Conservation (phyloP, 1,140 invertebrate genomes). For the Caenorhabditis tropicalis region DNA sequence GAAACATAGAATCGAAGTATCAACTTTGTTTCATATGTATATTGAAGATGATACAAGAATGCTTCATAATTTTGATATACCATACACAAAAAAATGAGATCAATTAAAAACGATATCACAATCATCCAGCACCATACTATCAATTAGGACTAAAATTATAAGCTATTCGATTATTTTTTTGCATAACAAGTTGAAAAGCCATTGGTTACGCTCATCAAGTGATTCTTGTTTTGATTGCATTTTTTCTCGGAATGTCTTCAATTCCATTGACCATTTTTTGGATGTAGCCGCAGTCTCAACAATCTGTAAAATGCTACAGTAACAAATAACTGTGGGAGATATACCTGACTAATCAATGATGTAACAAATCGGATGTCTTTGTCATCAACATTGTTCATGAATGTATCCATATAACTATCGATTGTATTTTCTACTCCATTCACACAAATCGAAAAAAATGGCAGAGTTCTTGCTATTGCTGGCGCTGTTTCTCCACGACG, state of each 20-base stretch:
- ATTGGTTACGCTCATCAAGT: neutral
- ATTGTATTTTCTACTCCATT: slow-evolving; percentile 21
- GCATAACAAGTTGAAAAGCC: neutral
- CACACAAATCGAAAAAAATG: slow-evolving; percentile 11
- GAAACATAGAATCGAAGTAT: too few relatives aligned
- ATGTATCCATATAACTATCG: neutral
- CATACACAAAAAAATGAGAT: slow-evolving; percentile 28
- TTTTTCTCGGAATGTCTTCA: neutral
- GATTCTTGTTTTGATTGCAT: neutral
- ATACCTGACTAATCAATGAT: neutral
- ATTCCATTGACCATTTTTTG: neutral
- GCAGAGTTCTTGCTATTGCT: neutral
- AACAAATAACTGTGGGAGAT: neutral
- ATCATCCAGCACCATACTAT: neutral
- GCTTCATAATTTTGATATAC: too few relatives aligned
- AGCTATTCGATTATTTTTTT: neutral
- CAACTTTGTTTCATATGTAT: too few relatives aligned
- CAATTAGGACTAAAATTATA: neutral
- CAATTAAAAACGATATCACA: neutral
- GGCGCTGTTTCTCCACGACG: neutral
- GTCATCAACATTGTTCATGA: neutral
- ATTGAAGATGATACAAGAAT: too few relatives aligned
- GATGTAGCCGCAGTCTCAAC: slow-evolving; percentile 17
- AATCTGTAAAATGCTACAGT: neutral
- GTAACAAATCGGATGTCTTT: neutral